Evolutionary conservation across 1,140 invertebrate genomes (phyloP).

Genomic region (Aphidius ervi): DNA sequence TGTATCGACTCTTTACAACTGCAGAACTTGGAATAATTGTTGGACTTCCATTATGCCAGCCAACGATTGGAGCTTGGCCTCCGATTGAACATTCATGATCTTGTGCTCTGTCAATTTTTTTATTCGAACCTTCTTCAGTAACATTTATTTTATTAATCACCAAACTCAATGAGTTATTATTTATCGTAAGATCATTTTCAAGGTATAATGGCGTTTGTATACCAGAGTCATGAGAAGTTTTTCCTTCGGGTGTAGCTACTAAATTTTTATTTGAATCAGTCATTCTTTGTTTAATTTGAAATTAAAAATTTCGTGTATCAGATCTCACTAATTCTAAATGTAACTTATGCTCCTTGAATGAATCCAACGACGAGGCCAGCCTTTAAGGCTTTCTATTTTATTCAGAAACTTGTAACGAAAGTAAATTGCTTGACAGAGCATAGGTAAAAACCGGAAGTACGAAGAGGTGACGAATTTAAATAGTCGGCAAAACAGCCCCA

Average conservation of each 20-base stretch:
- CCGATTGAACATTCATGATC: neutral
- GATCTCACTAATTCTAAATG: slow-evolving; percentile 34
- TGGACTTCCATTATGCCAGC: slow-evolving; percentile 40
- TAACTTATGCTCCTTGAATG: slow-evolving; percentile 39
- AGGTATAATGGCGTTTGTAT: neutral
- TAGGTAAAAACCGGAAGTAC: slow-evolving; percentile 37
- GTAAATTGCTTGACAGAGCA: slow-evolving; percentile 37
- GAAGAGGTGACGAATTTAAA: slow-evolving; percentile 18
- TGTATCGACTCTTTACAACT: neutral
- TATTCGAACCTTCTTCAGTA: neutral
- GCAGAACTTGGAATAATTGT: slow-evolving; percentile 32
- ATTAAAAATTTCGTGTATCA: slow-evolving; percentile 22
- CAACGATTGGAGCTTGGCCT: slow-evolving; percentile 40
- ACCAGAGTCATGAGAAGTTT: neutral
- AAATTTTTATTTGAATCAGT: slow-evolving; percentile 20
- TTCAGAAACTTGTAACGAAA: slow-evolving; percentile 26
- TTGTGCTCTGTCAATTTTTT: neutral
- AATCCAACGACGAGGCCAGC: slow-evolving; percentile 47
- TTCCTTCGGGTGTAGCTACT: neutral
- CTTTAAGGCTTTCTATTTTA: slow-evolving; percentile 44
- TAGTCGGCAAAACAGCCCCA: slow-evolving; percentile 27
- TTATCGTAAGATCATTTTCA: too few relatives aligned
- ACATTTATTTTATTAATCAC: neutral
- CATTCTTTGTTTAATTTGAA: slow-evolving; percentile 34
- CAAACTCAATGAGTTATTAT: too few relatives aligned